phyloP scores from a whole-genome alignment of 92 coral and sea anemone genomes.

The Ricordea florida region DNA sequence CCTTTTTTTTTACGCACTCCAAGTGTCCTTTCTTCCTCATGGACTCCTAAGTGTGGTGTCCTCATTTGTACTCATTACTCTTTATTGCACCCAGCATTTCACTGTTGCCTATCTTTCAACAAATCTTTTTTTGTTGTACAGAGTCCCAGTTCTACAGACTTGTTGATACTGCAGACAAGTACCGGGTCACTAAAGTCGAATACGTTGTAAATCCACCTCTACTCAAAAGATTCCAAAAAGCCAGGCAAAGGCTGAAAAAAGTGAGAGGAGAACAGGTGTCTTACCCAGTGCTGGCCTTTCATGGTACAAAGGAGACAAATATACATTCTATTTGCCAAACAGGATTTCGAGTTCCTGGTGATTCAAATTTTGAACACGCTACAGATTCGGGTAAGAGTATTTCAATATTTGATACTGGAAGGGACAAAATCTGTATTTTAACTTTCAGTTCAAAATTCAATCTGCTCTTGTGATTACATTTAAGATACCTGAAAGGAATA shows the following conservation, averaged over 20 bases:
- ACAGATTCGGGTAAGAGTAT: constrained; percentile 65
- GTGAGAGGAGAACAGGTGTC: constrained; percentile 61
- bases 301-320: constrained; percentile 76
- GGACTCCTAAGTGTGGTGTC: too few species aligned
- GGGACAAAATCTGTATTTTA: background rate
- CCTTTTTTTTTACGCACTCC: too few species aligned
- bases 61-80: too few species aligned
- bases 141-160: constrained; percentile 87
- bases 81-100: too few species aligned
- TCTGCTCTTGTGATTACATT: too few species aligned
- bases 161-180: constrained; percentile 72
- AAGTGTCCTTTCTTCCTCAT: too few species aligned
- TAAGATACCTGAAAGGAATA: too few species aligned
- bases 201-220: constrained; percentile 71
- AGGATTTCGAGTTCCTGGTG: constrained; percentile 80
- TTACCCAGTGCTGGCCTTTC: constrained; percentile 80
- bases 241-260: constrained; percentile 41
- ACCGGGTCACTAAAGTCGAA: constrained; percentile 76
- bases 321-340: constrained; percentile 70
- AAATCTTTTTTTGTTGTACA: background rate
- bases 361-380: constrained; percentile 75
- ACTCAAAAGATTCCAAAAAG: constrained; percentile 69
- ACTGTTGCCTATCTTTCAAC: too few species aligned
- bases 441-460: too few species aligned
- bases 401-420: background rate